Conservation (phyloP, 1,140 invertebrate species). For the Panagrolaimus sp. region DNA sequence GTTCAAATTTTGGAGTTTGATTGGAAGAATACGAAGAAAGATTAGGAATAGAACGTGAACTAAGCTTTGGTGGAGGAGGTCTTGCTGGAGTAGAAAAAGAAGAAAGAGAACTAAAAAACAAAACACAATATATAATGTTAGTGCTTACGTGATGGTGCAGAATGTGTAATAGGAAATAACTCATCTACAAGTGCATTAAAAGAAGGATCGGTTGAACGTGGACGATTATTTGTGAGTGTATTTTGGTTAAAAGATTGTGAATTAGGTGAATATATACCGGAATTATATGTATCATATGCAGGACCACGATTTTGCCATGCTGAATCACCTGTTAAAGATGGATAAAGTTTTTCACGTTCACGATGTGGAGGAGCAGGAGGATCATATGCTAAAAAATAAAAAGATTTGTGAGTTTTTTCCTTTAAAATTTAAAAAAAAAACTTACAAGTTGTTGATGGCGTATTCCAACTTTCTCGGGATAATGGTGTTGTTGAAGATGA, state of each 20-base stretch:
- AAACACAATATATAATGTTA: background rate
- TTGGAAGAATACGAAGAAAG: constrained; percentile 14
- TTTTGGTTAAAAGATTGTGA: background rate
- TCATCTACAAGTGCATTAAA: constrained; percentile 17
- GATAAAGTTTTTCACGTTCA: background rate
- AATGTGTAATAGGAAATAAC: background rate
- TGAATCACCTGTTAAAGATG: background rate
- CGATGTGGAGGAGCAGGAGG: constrained; percentile 15
- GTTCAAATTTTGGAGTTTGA: constrained; percentile 15
- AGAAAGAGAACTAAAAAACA: background rate
- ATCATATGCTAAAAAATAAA: constrained; percentile 16
- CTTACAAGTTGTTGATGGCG: background rate
- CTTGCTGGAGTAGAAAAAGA: constrained; percentile 31
- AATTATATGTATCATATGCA: too few species aligned
- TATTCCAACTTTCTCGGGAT: constrained; percentile 6
- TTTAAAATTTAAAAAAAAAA: too few species aligned
- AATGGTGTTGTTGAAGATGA: background rate
- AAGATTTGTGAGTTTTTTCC: constrained; percentile 8
- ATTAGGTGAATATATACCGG: too few species aligned
- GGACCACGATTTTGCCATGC: background rate
- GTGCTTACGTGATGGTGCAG: background rate
- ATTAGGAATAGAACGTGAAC: constrained; percentile 42
- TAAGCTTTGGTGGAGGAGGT: constrained; percentile 39
- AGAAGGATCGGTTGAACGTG: constrained; percentile 13
- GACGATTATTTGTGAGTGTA: constrained; percentile 4